Evolutionary conservation across 2,888 invertebrate genomes (phyloP).

Genomic region (Andrena bicolor): DNA sequence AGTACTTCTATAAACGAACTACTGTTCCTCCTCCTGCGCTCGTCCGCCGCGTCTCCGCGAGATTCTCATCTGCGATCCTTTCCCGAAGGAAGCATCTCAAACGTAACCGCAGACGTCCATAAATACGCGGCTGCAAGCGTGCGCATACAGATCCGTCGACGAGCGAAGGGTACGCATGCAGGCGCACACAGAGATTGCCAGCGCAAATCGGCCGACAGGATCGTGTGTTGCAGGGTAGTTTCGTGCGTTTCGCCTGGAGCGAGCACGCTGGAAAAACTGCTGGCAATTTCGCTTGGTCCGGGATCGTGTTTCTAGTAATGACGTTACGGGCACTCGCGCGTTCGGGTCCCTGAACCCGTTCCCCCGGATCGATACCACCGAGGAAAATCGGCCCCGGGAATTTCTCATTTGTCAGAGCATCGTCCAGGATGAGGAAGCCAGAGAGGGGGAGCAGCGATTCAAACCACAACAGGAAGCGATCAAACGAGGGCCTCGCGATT

Average conservation of each 20-base stretch:
- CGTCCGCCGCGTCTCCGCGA: slow-evolving; percentile 22
- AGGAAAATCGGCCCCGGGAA: slow-evolving; percentile 69
- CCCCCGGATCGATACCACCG: slow-evolving; percentile 67
- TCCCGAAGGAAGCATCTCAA: slow-evolving; percentile 56
- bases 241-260: slow-evolving; percentile 56
- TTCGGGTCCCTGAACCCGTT: slow-evolving; percentile 64
- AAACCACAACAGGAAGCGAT: slow-evolving; percentile 56
- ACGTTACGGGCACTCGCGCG: slow-evolving; percentile 62
- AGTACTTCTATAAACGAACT: too few species aligned
- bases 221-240: slow-evolving; percentile 46
- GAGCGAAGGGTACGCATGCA: background rate
- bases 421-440: slow-evolving; percentile 8
- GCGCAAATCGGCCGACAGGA: slow-evolving; percentile 30
- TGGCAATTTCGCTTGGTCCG: slow-evolving; percentile 64
- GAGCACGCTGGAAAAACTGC: slow-evolving; percentile 61
- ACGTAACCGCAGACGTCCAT: slow-evolving; percentile 65
- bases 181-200: background rate
- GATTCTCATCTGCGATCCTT: slow-evolving; percentile 65
- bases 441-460: slow-evolving; percentile 16
- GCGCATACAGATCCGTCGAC: slow-evolving; percentile 50
- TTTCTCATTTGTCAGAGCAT: slow-evolving; percentile 66
- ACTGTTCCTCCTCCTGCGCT: too few species aligned
- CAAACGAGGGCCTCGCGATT: slow-evolving; percentile 19
- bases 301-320: slow-evolving; percentile 73
- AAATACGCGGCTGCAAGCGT: slow-evolving; percentile 56